phyloP scores from a whole-genome alignment of 2,113 vertebrate species.

The Clarias magur region DNA sequence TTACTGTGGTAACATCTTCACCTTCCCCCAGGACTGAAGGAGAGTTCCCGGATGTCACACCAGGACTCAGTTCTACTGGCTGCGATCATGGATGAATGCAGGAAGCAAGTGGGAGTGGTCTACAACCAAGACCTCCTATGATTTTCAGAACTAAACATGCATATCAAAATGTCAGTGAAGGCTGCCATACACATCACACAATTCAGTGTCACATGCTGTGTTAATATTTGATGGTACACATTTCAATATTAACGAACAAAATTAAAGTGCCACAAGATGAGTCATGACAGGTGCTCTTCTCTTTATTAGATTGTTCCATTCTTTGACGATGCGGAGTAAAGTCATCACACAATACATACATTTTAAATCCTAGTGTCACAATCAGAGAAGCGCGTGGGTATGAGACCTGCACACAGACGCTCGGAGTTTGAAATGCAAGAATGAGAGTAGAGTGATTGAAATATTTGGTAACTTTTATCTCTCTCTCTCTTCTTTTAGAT shows the following conservation, averaged over 20 bases:
- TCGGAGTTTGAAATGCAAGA: neutral
- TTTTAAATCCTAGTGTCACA: constrained; percentile 61
- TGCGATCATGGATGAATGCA: constrained; percentile 78
- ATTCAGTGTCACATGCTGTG: neutral
- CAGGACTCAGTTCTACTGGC: constrained; percentile 77
- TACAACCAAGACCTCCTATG: constrained; percentile 71
- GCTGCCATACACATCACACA: neutral
- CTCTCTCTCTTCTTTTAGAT: constrained; percentile 3
- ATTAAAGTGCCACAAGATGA: neutral
- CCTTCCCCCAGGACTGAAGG: constrained; percentile 75
- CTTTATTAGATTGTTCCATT: constrained; percentile 71
- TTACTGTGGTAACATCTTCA: too few species aligned
- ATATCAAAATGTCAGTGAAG: neutral
- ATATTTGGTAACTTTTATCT: neutral
- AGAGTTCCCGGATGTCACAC: constrained; percentile 78
- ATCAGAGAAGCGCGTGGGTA: constrained; percentile 64
- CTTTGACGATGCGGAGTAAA: constrained; percentile 61
- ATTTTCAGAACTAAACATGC: neutral
- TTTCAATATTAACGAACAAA: neutral
- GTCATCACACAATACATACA: constrained; percentile 40
- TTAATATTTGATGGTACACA: neutral
- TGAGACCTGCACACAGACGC: constrained; percentile 40
- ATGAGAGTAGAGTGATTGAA: neutral
- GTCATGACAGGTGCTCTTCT: constrained; percentile 56
- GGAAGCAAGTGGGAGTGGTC: constrained; percentile 74